Conservation (phyloP, 2,113 vertebrate genomes). For the Varanus komodoensis region DNA sequence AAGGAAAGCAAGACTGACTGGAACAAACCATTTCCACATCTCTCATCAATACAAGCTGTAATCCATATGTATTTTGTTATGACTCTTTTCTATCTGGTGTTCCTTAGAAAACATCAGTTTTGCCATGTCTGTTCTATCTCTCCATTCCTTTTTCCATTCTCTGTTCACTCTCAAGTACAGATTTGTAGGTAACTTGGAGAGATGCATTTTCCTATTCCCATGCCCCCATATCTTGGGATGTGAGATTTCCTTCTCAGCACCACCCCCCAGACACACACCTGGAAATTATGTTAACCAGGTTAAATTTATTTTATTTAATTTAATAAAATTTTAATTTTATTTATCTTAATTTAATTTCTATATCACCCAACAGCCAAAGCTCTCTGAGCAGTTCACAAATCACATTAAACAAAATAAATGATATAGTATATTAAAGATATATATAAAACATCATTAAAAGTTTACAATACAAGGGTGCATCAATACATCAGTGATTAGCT, state of each 20-base stretch:
- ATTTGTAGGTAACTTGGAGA: background rate
- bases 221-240: background rate
- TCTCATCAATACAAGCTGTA: background rate
- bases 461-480: background rate
- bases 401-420: too few relatives aligned
- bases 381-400: too few relatives aligned
- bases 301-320: background rate
- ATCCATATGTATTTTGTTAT: background rate
- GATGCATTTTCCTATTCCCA: background rate
- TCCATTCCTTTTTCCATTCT: background rate
- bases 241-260: background rate
- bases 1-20: too few relatives aligned
- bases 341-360: too few relatives aligned
- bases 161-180: background rate
- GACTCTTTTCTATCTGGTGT: background rate
- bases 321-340: too few relatives aligned
- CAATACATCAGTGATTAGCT: background rate
- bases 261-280: too few relatives aligned
- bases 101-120: background rate
- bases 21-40: too few relatives aligned
- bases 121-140: background rate
- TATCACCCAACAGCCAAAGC: too few relatives aligned
- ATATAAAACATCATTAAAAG: too few relatives aligned
- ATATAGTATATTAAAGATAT: too few relatives aligned
- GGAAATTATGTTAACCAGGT: background rate